These are phyloP conservation scores for Oxystoma pomonae DNA, from an alignment of 2,888 invertebrate genomes.

Conservation along the genomic window DNA sequence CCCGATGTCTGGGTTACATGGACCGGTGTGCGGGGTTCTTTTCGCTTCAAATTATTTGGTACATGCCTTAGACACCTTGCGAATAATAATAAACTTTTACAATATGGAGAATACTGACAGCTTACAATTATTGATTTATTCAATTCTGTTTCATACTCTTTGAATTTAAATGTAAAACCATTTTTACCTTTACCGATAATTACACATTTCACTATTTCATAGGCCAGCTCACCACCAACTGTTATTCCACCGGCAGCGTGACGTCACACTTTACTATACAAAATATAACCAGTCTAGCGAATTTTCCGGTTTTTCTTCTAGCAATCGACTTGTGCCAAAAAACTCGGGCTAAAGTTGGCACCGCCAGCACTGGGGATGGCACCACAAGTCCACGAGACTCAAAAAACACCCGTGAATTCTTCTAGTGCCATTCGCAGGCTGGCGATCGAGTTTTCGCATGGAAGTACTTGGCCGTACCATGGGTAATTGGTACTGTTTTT, in stretches of 20 bases:
- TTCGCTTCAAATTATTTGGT: too few relatives aligned
- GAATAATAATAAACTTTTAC: too few relatives aligned
- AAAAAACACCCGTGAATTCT: constrained; percentile 74
- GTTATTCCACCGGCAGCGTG: not conserved
- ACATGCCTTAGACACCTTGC: too few relatives aligned
- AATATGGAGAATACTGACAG: too few relatives aligned
- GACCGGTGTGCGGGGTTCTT: too few relatives aligned
- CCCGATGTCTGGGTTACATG: too few relatives aligned
- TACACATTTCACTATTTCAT: not conserved
- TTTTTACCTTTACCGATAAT: not conserved
- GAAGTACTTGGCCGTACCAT: constrained; percentile 10
- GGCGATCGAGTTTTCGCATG: constrained; percentile 23
- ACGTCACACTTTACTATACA: too few relatives aligned
- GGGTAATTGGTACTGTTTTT: not conserved
- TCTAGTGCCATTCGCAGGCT: constrained; percentile 79
- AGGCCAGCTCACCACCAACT: not conserved
- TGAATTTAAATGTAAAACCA: too few relatives aligned
- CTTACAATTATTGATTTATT: too few relatives aligned
- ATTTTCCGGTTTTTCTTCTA: not conserved
- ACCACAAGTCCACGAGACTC: constrained; percentile 67
- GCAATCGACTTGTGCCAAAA: not conserved
- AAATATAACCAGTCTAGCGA: not conserved
- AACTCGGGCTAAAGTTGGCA: constrained; percentile 16
- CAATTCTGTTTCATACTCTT: too few relatives aligned
- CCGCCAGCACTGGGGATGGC: constrained; percentile 54